Percentiles rank a stretch among this genome's conserved stretches.
Conservation (phyloP, 2,797 vertebrate genomes). For the Microctenopoma stevenorrisi region DNA sequence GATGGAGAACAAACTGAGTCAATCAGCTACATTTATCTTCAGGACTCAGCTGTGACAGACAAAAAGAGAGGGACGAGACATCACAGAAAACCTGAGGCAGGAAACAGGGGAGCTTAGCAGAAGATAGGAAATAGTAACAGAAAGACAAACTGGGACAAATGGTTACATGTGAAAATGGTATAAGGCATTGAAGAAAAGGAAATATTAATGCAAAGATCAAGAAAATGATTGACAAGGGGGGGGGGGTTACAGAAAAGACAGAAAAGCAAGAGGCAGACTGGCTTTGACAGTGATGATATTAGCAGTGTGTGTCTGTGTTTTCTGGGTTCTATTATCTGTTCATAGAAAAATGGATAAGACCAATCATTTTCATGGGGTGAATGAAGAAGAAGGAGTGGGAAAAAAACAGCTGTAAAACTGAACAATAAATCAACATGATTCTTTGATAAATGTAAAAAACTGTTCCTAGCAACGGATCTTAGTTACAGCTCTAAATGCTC, state of each 20-base stretch:
- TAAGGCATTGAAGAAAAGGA: slow-evolving; percentile 15
- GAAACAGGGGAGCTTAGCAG: slow-evolving; percentile 10
- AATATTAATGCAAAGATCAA: background rate
- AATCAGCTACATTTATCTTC: slow-evolving; percentile 66
- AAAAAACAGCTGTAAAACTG: no score
- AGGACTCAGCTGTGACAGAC: slow-evolving; percentile 58
- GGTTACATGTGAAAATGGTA: slow-evolving; percentile 16
- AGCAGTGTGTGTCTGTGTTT: slow-evolving; percentile 22
- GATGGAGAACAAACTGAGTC: slow-evolving; percentile 60
- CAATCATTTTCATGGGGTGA: background rate
- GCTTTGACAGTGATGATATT: slow-evolving; percentile 37
- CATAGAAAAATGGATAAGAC: background rate
- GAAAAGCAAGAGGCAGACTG: slow-evolving; percentile 23
- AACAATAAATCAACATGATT: background rate
- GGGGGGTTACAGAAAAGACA: slow-evolving; percentile 24
- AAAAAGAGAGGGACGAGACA: slow-evolving; percentile 45
- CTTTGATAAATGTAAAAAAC: slow-evolving; percentile 3
- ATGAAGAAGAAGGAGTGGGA: background rate
- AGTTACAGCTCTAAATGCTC: slow-evolving; percentile 1
- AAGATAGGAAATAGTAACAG: slow-evolving; percentile 24
- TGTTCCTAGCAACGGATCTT: background rate
- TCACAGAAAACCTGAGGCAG: slow-evolving; percentile 43
- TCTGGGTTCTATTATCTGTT: background rate
- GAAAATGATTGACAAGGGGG: slow-evolving; percentile 7
- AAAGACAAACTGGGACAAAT: slow-evolving; percentile 31